phyloP scores from a whole-genome alignment of 2,888 invertebrate species.

The Caenorhabditis auriculariae region DNA sequence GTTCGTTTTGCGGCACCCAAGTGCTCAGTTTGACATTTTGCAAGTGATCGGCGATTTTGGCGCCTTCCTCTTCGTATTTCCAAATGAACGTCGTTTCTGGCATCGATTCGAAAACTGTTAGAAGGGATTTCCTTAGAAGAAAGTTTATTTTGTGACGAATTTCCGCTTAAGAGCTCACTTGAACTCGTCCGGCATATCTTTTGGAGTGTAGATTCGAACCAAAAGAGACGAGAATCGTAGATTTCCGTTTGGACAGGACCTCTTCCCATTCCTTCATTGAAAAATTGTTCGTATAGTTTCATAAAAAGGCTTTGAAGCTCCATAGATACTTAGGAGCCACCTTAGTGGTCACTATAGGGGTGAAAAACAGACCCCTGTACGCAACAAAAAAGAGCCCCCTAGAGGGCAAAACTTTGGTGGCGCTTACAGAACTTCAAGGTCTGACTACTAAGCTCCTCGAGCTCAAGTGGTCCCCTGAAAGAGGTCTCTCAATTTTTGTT shows the following conservation, averaged over 20 bases:
- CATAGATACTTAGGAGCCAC: slow-evolving; percentile 6
- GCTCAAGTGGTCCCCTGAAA: too few species aligned
- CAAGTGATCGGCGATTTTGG: slow-evolving; percentile 7
- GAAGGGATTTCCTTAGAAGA: slow-evolving; percentile 21
- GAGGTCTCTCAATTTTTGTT: too few species aligned
- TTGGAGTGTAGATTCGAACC: slow-evolving; percentile 10
- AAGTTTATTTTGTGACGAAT: not conserved
- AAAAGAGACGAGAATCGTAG: slow-evolving; percentile 12
- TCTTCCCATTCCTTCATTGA: slow-evolving; percentile 15
- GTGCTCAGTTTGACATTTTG: slow-evolving; percentile 32
- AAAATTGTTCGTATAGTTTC: too few species aligned
- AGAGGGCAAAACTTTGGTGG: too few species aligned
- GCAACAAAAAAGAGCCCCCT: too few species aligned
- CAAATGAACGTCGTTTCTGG: slow-evolving; percentile 37
- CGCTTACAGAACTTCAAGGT: too few species aligned
- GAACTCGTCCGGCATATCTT: slow-evolving; percentile 11
- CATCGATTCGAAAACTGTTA: slow-evolving; percentile 24
- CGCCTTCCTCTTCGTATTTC: slow-evolving; percentile 33
- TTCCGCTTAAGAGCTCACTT: not conserved
- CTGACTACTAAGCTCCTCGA: too few species aligned
- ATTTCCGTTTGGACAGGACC: slow-evolving; percentile 5
- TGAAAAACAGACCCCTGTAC: too few species aligned
- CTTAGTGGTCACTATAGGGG: slow-evolving; percentile 11
- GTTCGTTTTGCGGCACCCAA: slow-evolving; percentile 44
- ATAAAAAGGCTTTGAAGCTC: too few species aligned